These are phyloP conservation scores for Mycteria americana DNA, from an alignment of 2,797 vertebrate species.

Conservation along the genomic window DNA sequence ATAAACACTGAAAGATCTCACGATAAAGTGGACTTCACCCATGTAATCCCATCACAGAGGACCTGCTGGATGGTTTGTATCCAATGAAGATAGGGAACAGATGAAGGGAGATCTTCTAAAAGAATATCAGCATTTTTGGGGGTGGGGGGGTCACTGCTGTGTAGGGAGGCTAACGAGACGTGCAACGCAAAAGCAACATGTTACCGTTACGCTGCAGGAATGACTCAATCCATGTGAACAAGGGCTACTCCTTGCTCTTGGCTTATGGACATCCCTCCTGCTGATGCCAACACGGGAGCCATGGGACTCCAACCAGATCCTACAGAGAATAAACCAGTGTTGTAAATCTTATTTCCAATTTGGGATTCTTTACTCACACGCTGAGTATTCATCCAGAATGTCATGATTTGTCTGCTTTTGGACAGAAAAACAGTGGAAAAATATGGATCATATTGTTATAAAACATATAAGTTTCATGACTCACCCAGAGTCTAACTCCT, in stretches of 20 bases:
- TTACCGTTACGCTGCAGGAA: neutral
- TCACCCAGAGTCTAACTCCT: neutral
- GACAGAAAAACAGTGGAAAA: neutral
- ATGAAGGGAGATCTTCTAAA: neutral
- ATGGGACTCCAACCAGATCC: neutral
- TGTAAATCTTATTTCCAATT: neutral
- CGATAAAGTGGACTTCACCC: neutral
- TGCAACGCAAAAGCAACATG: fast-evolving
- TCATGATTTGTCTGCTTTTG: neutral
- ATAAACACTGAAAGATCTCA: neutral
- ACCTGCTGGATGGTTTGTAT: neutral
- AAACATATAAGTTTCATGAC: neutral
- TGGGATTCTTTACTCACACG: neutral
- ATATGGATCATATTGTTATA: neutral
- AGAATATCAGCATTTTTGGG: neutral
- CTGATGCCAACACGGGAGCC: neutral
- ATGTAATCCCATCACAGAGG: neutral
- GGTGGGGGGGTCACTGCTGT: neutral
- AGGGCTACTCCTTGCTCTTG: neutral
- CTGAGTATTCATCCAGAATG: neutral
- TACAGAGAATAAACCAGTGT: neutral
- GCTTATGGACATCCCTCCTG: neutral
- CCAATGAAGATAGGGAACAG: neutral
- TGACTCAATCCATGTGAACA: neutral
- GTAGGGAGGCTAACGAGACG: neutral